A percentile compares a stretch with the other conserved stretches of the same genome.
Conservation (phyloP, 2,113 vertebrate genomes). For the Potamarius usumacintae region DNA sequence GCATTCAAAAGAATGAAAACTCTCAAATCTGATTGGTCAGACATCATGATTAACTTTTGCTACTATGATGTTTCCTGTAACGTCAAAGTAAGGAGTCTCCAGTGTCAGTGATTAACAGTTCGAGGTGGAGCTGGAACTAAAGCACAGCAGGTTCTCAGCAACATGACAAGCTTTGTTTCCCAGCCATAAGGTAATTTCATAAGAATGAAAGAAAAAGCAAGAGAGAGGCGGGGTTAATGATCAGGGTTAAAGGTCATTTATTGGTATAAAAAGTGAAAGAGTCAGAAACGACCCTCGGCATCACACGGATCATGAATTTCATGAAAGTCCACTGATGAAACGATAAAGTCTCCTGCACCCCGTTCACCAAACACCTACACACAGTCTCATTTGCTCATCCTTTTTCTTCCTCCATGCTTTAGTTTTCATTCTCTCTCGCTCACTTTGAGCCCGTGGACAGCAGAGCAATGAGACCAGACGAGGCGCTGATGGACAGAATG, state of each 20-base stretch:
- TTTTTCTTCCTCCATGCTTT: not conserved
- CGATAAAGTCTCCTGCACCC: slow-evolving; percentile 43
- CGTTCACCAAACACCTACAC: not conserved
- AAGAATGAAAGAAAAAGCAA: not conserved
- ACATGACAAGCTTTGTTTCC: not conserved
- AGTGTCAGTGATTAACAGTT: not conserved
- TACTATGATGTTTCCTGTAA: not conserved
- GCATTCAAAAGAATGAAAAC: not conserved
- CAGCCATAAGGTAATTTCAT: not conserved
- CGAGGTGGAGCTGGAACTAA: not conserved
- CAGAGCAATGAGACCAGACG: slow-evolving; percentile 94
- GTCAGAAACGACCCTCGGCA: slow-evolving; percentile 60
- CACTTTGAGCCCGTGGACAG: slow-evolving; percentile 96
- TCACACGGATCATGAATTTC: slow-evolving; percentile 68
- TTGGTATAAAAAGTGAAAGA: slow-evolving; percentile 66
- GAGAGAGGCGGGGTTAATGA: too few relatives aligned
- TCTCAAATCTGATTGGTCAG: not conserved
- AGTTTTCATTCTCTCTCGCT: slow-evolving; percentile 42
- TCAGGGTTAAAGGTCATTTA: slow-evolving; percentile 61
- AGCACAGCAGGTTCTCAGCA: not conserved
- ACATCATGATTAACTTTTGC: not conserved
- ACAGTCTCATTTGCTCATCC: slow-evolving; percentile 2
- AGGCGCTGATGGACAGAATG: slow-evolving; percentile 93
- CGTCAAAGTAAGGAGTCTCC: not conserved
- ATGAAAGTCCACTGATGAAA: slow-evolving; percentile 68